Conservation (phyloP, 1,140 invertebrate species). For the Bombus waltoni region DNA sequence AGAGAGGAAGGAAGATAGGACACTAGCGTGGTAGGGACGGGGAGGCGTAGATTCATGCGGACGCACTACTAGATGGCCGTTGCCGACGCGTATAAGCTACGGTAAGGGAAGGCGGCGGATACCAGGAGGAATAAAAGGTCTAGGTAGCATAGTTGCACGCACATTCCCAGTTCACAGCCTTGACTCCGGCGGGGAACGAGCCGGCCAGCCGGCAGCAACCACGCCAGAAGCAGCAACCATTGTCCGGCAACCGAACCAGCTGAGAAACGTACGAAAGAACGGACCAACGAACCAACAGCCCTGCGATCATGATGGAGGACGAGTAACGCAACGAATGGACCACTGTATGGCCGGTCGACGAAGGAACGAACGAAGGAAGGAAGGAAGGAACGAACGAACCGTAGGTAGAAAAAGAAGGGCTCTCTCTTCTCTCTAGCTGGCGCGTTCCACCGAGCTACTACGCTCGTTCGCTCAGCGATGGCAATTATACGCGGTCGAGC, state of each 20-base stretch:
- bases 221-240: constrained; percentile 44
- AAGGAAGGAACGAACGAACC: constrained; percentile 25
- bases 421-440: constrained; percentile 49
- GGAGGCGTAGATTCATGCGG: constrained; percentile 61
- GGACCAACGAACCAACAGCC: background rate
- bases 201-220: constrained; percentile 36
- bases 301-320: background rate
- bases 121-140: constrained; percentile 76
- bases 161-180: constrained; percentile 80
- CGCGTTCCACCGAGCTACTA: constrained; percentile 49
- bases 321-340: background rate
- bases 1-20: background rate
- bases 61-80: constrained; percentile 63
- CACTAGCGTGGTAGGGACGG: background rate
- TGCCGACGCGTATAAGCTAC: constrained; percentile 59
- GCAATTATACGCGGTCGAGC: constrained; percentile 79
- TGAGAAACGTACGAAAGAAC: constrained; percentile 47
- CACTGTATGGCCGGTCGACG: constrained; percentile 31
- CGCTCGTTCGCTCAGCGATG: constrained; percentile 69
- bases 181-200: constrained; percentile 72
- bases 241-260: constrained; percentile 13
- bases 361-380: constrained; percentile 42
- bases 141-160: constrained; percentile 81
- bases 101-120: constrained; percentile 60
- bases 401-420: constrained; percentile 39